Evolutionary conservation across 2,113 vertebrate species (phyloP), one percentile per base, ranked within the genome.

Genomic region (Cygnus buccinator): DNA sequence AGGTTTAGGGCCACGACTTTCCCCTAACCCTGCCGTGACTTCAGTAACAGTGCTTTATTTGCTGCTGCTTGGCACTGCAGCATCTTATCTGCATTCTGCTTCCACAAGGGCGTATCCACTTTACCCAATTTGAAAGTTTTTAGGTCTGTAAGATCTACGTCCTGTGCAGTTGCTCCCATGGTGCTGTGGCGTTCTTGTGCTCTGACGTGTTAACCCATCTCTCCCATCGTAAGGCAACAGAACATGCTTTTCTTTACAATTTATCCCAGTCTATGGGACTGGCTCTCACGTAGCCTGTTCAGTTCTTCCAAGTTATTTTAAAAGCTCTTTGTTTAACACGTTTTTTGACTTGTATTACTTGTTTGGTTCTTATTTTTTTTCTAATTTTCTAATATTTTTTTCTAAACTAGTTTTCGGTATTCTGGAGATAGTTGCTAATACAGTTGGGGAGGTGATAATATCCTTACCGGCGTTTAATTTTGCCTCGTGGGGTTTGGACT

Each of bases 71-170:
- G n/a, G 76, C 85, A 9, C 29, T 50, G 55, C 6, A 50, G 61
- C 37, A 44, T 22, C 61, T 81, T 46, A 11, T 29, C 78, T 77
- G 75, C 50, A 59, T 25, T 2, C 52, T 67, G 65, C 25, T 58
- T 77, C 25, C 25, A 50, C 65, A 80, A 54, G 11, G 31, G 41
- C 3, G 4, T 18, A 12, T 71, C 85, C 0, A 0, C 21, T 79
- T 87, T 26, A 46, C 44, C 63, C 13, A 25, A 1, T 65, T 52
- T 74, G 11, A 3, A 33, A 29, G 21, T 39, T 77, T 84, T 87
- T 61, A 44, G 43, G 19, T 31, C 26, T 3, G 0, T 20, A 25
- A 33, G 39, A 50, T 13, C 50, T 26, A 3, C 6, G 23, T 25
- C 13, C n/a, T 48, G 5, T 52, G 31, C 21, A 59, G 33, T 90